These are phyloP conservation scores for Pandion haliaetus DNA, from an alignment of 2,113 vertebrate species.

Conservation along the genomic window DNA sequence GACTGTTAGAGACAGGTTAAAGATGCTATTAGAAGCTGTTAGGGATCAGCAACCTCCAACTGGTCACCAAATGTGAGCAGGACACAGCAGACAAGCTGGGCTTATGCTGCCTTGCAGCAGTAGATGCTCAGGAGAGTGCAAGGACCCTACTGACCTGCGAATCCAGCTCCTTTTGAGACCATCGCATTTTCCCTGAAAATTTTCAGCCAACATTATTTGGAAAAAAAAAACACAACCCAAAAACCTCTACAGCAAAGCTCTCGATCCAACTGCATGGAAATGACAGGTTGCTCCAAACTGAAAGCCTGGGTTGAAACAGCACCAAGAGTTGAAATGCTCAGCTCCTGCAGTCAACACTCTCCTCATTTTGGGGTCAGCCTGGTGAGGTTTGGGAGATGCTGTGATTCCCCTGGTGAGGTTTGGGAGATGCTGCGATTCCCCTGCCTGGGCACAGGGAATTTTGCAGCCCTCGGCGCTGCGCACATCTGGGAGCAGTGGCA, in stretches of 20 bases:
- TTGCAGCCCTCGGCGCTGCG: neutral
- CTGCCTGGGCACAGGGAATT: neutral
- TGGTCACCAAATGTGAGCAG: fast-evolving
- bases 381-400: neutral
- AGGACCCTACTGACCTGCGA: neutral
- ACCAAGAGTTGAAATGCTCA: neutral
- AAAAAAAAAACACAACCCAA: neutral
- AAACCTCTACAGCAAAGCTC: neutral
- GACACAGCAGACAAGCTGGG: neutral
- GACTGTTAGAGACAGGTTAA: neutral
- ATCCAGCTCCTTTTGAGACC: neutral
- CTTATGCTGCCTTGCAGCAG: neutral
- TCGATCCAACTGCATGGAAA: neutral
- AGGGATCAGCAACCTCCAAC: neutral
- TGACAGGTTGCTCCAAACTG: neutral
- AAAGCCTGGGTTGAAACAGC: neutral
- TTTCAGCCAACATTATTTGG: neutral
- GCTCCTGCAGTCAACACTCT: neutral
- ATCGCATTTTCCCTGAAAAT: neutral
- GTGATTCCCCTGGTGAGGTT: neutral
- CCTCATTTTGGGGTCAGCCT: neutral
- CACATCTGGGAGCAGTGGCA: conserved; percentile 35
- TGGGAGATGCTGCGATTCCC: neutral
- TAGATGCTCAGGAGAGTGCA: neutral
- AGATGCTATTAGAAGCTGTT: fast-evolving